These are phyloP conservation scores for Linyphia triangularis DNA, from an alignment of 2,888 invertebrate species.

Conservation along the genomic window DNA sequence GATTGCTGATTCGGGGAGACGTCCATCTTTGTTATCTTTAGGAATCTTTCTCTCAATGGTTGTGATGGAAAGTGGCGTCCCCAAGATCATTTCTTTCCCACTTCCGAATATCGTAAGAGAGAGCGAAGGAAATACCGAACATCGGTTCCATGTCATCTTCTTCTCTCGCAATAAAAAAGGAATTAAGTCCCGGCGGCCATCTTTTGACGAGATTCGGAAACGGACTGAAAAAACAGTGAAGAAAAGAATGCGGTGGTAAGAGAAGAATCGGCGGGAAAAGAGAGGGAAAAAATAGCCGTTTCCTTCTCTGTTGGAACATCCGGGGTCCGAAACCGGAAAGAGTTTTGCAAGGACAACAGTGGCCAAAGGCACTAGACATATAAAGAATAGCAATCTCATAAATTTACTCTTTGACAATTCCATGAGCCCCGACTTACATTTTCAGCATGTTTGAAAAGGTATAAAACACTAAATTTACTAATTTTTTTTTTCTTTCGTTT, in stretches of 20 bases:
- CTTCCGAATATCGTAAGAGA: conserved; percentile 25
- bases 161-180: conserved; percentile 58
- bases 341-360: no score
- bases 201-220: conserved; percentile 57
- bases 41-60: no score
- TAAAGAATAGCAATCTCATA: no score
- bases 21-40: no score
- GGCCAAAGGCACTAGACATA: no score
- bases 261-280: not conserved
- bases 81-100: not conserved
- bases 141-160: not conserved
- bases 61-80: not conserved
- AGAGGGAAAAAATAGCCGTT: conserved; percentile 28
- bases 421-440: no score
- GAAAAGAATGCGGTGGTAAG: not conserved
- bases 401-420: no score
- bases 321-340: conserved; percentile 68
- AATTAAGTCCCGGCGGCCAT: conserved; percentile 47
- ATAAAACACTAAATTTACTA: no score
- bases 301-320: conserved; percentile 33
- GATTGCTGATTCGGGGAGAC: no score
- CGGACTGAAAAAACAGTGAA: conserved; percentile 20
- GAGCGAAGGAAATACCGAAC: not conserved
- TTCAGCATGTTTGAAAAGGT: no score
- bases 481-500: no score